Base-by-base conservation (phyloP, 2,797 vertebrate genomes). In the Megalops cyprinoides region DNA sequence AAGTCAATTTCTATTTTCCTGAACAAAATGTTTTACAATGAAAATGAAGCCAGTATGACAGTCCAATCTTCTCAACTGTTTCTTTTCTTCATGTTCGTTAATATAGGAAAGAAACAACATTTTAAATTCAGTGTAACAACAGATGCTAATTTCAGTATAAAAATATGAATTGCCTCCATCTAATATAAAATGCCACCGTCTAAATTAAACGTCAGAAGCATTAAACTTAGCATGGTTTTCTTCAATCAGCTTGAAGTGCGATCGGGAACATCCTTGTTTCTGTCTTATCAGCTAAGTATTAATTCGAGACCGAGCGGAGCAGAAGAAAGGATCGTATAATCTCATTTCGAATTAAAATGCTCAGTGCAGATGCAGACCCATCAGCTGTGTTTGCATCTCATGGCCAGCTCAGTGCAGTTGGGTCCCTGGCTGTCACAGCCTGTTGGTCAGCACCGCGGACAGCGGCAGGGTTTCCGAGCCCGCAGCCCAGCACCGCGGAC, bases 371-470 rank as follows among this genome's bases (percentile, higher is more conserved):
- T 12, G 58, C 7, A 8, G 58, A 15, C 25, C 9, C 39, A 67
- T 34, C 62, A 56, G 0, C 60, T 67, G 31, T 67, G 14, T 3
- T 39, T 67, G 15, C 23, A 62, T 2, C 14, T 65, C 85, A 82
- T 76, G 84, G 84, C 83, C 77, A 73, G 77, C 81, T 84, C 62
- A 77, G 76, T 82, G 82, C 44, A 76, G 83, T n/a, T n/a, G n/a
- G n/a, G n/a, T n/a, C n/a, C n/a, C n/a, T n/a, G n/a, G n/a, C n/a
- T n/a, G 18, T 34, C 34, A 5, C 7, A 9, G 23, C 15, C 12
- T 31, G 15, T 20, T 23, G 31, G 14, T 67, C 62, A 67, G 62
- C 4, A 39, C 62, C 62, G 39, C 3, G 34, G 15, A 67, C 14
- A 67, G 62, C 34, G 62, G 14, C 42, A 53, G 44, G 48, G 9